Evolutionary conservation across 1,140 invertebrate genomes (phyloP), one percentile per base, ranked within the genome.

Genomic region (Ceratina calcarata): DNA sequence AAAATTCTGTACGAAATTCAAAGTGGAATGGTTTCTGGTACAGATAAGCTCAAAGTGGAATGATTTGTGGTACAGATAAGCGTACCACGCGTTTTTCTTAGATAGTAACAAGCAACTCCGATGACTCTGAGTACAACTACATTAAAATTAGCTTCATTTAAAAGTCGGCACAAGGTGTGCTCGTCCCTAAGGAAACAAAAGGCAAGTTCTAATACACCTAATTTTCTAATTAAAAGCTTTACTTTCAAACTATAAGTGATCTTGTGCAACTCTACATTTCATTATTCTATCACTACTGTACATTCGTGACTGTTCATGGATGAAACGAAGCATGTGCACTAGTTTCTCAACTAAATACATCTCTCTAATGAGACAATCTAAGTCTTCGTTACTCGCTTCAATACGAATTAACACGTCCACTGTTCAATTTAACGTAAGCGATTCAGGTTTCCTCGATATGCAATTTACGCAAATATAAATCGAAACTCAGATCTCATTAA

Each of bases 291-390:
- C 20, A 53, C 32, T 53, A 20, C 49, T n/a, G 20, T 68, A 27
- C 51, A 51, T 62, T 53, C 22, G 60, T 55, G 71, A 66, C 62
- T 58, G 64, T 27, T 58, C 61, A 75, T 75, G 53, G 73, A 2
- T 58, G n/a, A 10, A 53, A 53, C 60, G 53, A 67, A 75, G 62
- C 72, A 16, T 57, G 32, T 20, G 27, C 61, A 13, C 51, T 65
- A 55, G 18, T 20, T n/a, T 57, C n/a, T 16, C 16, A n/a, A 57
- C 55, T 57, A 57, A 57, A 57, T 57, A 45, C 15, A n/a, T 57
- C 8, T 37, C 45, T 64, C 37, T 45, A 45, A 45, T 45, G 37
- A 45, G 37, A 45, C 37, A 45, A 7, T 45, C 37, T 45, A 45
- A 45, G 37, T 45, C 37, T 45, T 45, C 37, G 37, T 45, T 45